Evolutionary conservation across 2,888 invertebrate species (phyloP).

Genomic region (Synergus laeviventris): DNA sequence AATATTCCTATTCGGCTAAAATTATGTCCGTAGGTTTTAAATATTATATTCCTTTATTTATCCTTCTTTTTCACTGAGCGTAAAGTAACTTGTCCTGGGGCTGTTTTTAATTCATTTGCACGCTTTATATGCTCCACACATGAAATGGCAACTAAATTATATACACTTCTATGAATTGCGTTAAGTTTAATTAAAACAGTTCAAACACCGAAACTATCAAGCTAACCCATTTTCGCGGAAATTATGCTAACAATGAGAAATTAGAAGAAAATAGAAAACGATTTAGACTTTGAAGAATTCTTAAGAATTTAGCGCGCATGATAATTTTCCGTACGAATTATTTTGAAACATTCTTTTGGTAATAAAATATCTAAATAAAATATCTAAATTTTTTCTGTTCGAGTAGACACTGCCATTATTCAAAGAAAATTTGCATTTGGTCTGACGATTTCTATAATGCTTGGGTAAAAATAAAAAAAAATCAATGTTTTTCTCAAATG

Average conservation of each 20-base stretch:
- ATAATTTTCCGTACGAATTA: too few relatives aligned
- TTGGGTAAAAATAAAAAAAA: too few relatives aligned
- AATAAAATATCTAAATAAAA: too few relatives aligned
- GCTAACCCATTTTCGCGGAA: neutral
- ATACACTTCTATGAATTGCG: neutral
- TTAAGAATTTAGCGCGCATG: neutral
- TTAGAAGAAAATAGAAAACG: neutral
- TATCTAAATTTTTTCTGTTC: too few relatives aligned
- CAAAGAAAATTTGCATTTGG: too few relatives aligned
- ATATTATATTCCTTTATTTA: conserved; percentile 14
- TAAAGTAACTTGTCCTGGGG: conserved; percentile 27
- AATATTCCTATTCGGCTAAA: neutral
- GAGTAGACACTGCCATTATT: too few relatives aligned
- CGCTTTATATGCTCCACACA: conserved; percentile 26
- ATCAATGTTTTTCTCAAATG: neutral
- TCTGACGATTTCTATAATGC: neutral
- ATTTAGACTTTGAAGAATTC: neutral
- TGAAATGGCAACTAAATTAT: conserved; percentile 3
- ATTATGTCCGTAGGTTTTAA: neutral
- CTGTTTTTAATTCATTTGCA: conserved; percentile 34
- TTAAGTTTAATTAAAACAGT: conserved; percentile 35
- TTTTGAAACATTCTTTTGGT: too few relatives aligned
- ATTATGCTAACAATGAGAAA: neutral
- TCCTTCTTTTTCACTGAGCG: conserved; percentile 19
- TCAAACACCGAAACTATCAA: conserved; percentile 18